Base-by-base conservation (phyloP, 2,888 invertebrate species). In the Sinhomidia bicolor region DNA sequence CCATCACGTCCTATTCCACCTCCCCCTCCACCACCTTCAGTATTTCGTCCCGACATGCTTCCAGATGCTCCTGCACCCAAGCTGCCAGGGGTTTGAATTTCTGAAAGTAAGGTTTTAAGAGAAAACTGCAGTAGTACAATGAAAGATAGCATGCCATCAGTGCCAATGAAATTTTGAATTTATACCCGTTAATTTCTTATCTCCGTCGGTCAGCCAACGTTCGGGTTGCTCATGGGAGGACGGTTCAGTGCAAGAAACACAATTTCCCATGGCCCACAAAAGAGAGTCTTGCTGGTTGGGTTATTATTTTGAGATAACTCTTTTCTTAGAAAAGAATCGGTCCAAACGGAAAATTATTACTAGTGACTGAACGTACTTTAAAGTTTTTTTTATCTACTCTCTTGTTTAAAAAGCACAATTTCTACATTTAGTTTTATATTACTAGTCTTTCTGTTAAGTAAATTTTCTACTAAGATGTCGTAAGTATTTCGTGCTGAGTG, bases 231-330 rank as follows among this genome's bases (percentile, higher is more conserved):
- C 91, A 87, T 89, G 89, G 57, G 89, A 86, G 85, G 91, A 87
- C 82, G 90, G 89, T 51, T 91, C 92, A 82, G 89, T 91, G 86
- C 92, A 92, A 81, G 92, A 91, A 76, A 92, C 90, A 87, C 92
- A 92, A 90, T 91, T 91, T 90, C 92, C 92, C 92, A 92, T 92
- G 62, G 89, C 87, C 87, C 89, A 65, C 65, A 29, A 62, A n/a
- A 65, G 14, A 65, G 32, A 32, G 9, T 65, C 65, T n/a, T 65
- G 65, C 65, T 14, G 29, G 3, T 65, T 32, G 0, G n/a, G 3
- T 65, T 29, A 32, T 29, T 65, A 32, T n/a, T 29, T 7, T 12
- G n/a, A 32, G 32, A 32, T 65, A 32, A 32, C 65, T 65, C 65
- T 32, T 32, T 6, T n/a, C 32, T 65, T 65, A 32, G 65, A 65